phyloP scores from a whole-genome alignment of 1,140 invertebrate species.

The Nasonia giraulti region DNA sequence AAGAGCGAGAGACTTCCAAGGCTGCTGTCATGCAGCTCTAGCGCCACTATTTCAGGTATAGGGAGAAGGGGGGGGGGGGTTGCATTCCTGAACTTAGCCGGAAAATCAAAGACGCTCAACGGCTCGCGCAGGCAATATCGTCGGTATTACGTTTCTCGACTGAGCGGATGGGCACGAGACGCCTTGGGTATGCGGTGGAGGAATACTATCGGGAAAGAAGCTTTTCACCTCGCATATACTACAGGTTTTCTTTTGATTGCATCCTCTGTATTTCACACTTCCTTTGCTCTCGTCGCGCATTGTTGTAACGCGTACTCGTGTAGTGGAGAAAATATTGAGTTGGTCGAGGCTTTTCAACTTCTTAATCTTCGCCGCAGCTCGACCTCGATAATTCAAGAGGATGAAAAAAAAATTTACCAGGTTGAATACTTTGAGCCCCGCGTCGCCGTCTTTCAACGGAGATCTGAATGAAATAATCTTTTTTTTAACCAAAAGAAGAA shows the following conservation, averaged over 20 bases:
- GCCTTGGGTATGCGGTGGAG: background rate
- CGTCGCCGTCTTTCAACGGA: too few species aligned
- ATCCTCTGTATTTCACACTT: background rate
- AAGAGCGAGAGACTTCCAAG: background rate
- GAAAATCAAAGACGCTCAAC: slow-evolving; percentile 55
- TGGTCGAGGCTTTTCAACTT: too few species aligned
- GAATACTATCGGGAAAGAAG: background rate
- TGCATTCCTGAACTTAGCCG: slow-evolving; percentile 55
- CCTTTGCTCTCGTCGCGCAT: background rate
- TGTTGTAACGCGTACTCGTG: background rate
- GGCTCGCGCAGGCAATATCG: slow-evolving; percentile 55
- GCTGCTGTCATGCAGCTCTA: background rate
- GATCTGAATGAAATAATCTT: too few species aligned
- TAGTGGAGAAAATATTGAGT: too few species aligned
- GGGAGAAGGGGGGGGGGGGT: slow-evolving; percentile 33
- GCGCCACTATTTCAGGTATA: slow-evolving; percentile 38
- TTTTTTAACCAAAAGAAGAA: too few species aligned
- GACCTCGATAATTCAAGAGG: too few species aligned
- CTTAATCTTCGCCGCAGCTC: too few species aligned
- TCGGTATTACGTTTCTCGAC: slow-evolving; percentile 56
- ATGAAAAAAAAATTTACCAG: too few species aligned
- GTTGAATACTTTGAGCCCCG: too few species aligned
- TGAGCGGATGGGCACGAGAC: slow-evolving; percentile 1
- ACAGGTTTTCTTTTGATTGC: background rate
- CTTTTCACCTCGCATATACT: background rate